Evolutionary conservation across 1,140 invertebrate species (phyloP), one percentile per base, ranked within the genome.

Genomic region (Bombus superbus): DNA sequence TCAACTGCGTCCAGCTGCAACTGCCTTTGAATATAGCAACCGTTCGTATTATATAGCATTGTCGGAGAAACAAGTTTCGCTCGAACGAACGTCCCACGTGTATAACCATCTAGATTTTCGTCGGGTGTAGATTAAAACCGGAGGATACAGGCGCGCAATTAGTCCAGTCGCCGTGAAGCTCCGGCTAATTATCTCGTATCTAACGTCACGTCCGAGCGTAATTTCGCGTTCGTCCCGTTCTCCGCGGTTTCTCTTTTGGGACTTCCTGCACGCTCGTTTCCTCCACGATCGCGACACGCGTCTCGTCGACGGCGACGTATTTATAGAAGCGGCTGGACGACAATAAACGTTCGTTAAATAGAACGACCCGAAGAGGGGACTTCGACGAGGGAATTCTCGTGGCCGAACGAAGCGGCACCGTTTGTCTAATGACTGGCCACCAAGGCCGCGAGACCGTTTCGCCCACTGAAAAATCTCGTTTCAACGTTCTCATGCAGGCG

Each of bases 331-430:
- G 53, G 69, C 69, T 80, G 77, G 83, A 73, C 83, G 66, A 80
- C 68, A 66, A 81, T 85, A 81, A 85, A 85, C 57, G 76, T 68
- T 79, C 57, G 83, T 85, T 85, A 85, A 85, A 73, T 73, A 66
- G 77, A 81, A 85, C 83, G 77, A 81, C 44, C 15, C 72, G 64
- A 28, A 44, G 18, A 64, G 47, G 42, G 40, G 40, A 59, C 18
- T 68, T 47, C 28, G 62, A 8, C 35, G 53, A 32, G 53, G 66
- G 68, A 71, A 47, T 80, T 85, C 77, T 80, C 76, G 66, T 44
- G 57, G 47, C 62, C 13, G 75, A 68, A 83, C 73, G 73, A 68
- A 40, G 71, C 81, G 79, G 53, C 69, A 38, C 28, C 38, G 75
- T 79, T 79, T 47, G 75, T 44, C 66, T 84, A 84, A 83, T 78